Conservation (phyloP, 37 sponge, comb jelly and placozoan species). For the Aplysina aerophoba region DNA sequence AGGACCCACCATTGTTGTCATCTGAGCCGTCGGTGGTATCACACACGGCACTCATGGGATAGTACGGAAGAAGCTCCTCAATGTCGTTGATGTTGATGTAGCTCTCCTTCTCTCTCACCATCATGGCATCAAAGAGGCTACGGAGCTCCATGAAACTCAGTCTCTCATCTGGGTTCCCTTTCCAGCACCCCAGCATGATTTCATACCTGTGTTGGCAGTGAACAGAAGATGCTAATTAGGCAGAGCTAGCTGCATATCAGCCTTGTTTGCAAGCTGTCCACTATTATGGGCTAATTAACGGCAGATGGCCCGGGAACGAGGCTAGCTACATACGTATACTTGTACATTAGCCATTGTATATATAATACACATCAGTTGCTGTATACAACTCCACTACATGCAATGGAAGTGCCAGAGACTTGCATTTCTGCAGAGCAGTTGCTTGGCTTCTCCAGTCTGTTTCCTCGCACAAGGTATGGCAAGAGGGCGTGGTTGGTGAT, state of each 20-base stretch:
- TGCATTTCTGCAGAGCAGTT: constrained; percentile 26
- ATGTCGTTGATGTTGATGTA: constrained; percentile 52
- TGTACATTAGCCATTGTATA: too few relatives aligned
- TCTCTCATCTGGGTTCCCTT: constrained; percentile 37
- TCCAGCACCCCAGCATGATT: constrained; percentile 68
- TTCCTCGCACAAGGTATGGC: constrained; percentile 2
- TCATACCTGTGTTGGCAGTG: constrained; percentile 40
- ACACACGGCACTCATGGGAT: constrained; percentile 31
- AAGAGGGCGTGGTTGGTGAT: constrained; percentile 25
- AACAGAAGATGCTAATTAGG: too few relatives aligned
- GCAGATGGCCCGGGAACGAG: too few relatives aligned
- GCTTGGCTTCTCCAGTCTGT: constrained; percentile 28
- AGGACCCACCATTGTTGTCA: not conserved
- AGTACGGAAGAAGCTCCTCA: constrained; percentile 39
- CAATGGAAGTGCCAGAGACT: not conserved
- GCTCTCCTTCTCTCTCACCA: not conserved
- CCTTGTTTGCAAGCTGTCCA: too few relatives aligned
- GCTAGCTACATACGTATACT: too few relatives aligned
- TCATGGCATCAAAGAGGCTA: constrained; percentile 36
- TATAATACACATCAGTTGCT: too few relatives aligned
- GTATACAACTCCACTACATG: too few relatives aligned
- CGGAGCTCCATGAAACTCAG: constrained; percentile 54
- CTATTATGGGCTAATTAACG: too few relatives aligned
- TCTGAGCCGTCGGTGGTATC: constrained; percentile 5
- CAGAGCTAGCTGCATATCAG: too few relatives aligned